Evolutionary conservation across 2,888 invertebrate species (phyloP), one percentile per base, ranked within the genome.

Genomic region (Labia minor): DNA sequence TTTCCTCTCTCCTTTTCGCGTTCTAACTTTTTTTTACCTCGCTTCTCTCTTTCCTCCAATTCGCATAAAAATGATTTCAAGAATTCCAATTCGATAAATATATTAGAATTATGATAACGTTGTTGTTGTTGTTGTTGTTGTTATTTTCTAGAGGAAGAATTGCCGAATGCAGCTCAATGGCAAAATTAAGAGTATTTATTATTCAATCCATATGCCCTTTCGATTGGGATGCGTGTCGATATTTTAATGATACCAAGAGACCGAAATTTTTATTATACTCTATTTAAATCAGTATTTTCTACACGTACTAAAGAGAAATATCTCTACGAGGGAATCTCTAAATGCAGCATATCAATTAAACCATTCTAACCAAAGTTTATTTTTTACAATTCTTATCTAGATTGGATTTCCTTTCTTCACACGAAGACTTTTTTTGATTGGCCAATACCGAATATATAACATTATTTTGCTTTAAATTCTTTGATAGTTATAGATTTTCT

Each of bases 131-230:
- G 26, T 26, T 26, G 8, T 26, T 26, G 3, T 8, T 26, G 26
- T 26, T 26, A 49, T 49, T 49, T 49, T 49, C 4, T 26, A 6
- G 26, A 26, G 26, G 8, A 26, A 26, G 26, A 26, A 8, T 26
- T 26, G 26, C 26, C 26, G 26, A 26, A 26, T 26, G 26, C 26
- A 26, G 49, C 49, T 49, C 49, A 49, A 11, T 49, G n/a, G 14
- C 49, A 8, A 26, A 26, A 49, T 49, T 49, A 49, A 49, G 49
- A 49, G 49, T 49, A 49, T 49, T 49, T 49, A 49, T 49, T 49
- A 49, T 49, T 49, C 49, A 49, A 49, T 49, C 14, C 49, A 49
- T 49, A 49, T 49, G 3, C 26, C 26, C 8, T 8, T 26, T 26
- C 26, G 26, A 26, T 26, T 26, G 26, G 26, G 8, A 26, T 26